Conservation (phyloP, 1,140 invertebrate genomes). For the Fopius arisanus region DNA sequence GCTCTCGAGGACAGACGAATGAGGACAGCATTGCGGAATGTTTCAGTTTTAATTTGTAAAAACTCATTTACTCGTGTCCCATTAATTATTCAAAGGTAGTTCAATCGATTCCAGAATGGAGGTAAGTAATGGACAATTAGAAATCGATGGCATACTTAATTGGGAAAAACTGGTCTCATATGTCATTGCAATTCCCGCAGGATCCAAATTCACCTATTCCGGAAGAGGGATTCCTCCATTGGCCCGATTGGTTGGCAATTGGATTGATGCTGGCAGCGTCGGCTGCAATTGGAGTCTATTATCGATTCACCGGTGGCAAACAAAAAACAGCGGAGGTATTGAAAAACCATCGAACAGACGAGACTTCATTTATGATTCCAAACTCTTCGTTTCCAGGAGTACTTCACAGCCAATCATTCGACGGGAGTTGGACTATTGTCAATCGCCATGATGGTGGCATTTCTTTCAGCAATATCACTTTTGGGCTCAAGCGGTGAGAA, state of each 20-base stretch:
- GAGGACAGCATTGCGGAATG: neutral
- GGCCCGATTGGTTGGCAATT: conserved; percentile 54
- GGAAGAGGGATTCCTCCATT: conserved; percentile 19
- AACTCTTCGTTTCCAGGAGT: conserved; percentile 70
- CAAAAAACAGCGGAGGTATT: conserved; percentile 83
- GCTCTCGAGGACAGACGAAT: neutral
- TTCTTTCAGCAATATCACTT: conserved; percentile 92
- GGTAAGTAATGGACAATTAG: neutral
- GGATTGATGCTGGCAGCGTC: conserved; percentile 50
- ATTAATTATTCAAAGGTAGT: neutral
- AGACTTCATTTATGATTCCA: neutral
- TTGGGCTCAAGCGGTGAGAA: conserved; percentile 87
- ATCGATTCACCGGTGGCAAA: conserved; percentile 83
- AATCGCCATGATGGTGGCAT: conserved; percentile 91
- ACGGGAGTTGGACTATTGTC: conserved; percentile 83
- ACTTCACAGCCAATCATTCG: conserved; percentile 80
- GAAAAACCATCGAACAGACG: conserved; percentile 3
- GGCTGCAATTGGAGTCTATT: conserved; percentile 79
- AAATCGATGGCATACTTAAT: neutral
- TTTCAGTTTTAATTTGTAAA: neutral
- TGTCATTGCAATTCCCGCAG: neutral
- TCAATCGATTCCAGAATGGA: neutral
- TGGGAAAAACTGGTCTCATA: neutral
- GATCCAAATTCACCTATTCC: neutral
- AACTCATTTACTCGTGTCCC: neutral